Percentiles rank a stretch among this genome's conserved stretches.
These are phyloP conservation scores for Pristis pectinata DNA, from an alignment of 2,797 vertebrate species.

Conservation along the genomic window DNA sequence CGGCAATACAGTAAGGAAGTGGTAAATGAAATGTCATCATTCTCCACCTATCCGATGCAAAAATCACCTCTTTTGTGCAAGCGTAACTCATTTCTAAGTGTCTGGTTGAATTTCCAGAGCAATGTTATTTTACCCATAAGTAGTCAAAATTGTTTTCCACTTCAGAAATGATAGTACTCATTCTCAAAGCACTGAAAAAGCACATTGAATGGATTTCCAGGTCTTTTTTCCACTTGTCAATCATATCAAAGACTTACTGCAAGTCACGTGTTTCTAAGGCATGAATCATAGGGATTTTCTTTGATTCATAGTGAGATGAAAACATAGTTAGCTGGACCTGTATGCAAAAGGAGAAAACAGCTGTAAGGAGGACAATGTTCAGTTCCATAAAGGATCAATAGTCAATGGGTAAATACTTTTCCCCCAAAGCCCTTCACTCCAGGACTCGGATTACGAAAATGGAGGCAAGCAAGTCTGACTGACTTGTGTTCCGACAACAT, in stretches of 20 bases:
- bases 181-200: too few species aligned
- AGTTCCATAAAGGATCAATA: neutral
- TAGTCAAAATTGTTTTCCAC: too few species aligned
- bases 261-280: neutral
- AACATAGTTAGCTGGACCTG: neutral
- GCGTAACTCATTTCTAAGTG: too few species aligned
- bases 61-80: too few species aligned
- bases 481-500: neutral
- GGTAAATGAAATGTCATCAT: too few species aligned
- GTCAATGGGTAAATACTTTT: neutral
- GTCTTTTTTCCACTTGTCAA: neutral
- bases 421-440: neutral
- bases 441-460: neutral
- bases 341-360: neutral
- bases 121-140: too few species aligned
- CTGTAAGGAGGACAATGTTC: neutral
- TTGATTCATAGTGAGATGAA: neutral
- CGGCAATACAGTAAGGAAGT: too few species aligned
- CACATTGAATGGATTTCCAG: neutral
- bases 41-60: too few species aligned
- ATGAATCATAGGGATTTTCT: neutral
- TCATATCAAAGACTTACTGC: neutral
- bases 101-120: too few species aligned
- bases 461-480: neutral
- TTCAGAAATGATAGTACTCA: too few species aligned